A percentile compares a stretch with the other conserved stretches of the same genome.
These are phyloP conservation scores for Cotesia chilonis DNA, from an alignment of 1,140 invertebrate species.

Conservation along the genomic window DNA sequence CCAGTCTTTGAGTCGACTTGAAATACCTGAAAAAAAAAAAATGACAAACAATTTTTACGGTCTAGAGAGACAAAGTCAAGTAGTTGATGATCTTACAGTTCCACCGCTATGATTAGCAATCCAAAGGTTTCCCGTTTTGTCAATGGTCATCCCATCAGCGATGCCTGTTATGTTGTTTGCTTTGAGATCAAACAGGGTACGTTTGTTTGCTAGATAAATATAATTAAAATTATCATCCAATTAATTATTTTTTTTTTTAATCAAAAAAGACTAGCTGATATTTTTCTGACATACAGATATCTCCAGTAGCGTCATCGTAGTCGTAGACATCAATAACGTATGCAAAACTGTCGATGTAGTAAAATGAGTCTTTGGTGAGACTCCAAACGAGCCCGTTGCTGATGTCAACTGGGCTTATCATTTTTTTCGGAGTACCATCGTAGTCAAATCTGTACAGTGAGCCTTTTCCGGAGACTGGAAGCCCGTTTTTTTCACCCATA, in stretches of 20 bases:
- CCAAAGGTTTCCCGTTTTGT: constrained; percentile 73
- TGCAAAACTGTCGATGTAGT: constrained; percentile 79
- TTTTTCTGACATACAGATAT: constrained; percentile 59
- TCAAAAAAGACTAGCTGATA: constrained; percentile 14
- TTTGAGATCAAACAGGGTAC: constrained; percentile 60
- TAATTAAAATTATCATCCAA: too few species aligned
- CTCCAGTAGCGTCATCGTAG: constrained; percentile 59
- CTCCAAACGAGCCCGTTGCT: constrained; percentile 88
- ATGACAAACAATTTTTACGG: neutral
- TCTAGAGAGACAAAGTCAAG: neutral
- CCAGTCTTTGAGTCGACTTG: constrained; percentile 67
- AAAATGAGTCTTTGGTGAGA: constrained; percentile 73
- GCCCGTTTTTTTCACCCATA: constrained; percentile 72
- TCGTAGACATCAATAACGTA: constrained; percentile 75
- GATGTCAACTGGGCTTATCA: constrained; percentile 69
- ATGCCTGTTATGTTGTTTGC: constrained; percentile 62
- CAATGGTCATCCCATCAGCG: constrained; percentile 79
- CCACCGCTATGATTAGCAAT: constrained; percentile 69
- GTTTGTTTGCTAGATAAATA: constrained; percentile 58
- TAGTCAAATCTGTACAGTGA: constrained; percentile 68
- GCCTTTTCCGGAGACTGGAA: constrained; percentile 60
- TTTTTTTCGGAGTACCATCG: constrained; percentile 54
- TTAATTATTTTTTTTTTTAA: neutral
- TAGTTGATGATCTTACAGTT: constrained; percentile 53
- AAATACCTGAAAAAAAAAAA: constrained; percentile 60